Base-by-base conservation (phyloP, 2,113 vertebrate genomes). In the Arvicanthis niloticus region DNA sequence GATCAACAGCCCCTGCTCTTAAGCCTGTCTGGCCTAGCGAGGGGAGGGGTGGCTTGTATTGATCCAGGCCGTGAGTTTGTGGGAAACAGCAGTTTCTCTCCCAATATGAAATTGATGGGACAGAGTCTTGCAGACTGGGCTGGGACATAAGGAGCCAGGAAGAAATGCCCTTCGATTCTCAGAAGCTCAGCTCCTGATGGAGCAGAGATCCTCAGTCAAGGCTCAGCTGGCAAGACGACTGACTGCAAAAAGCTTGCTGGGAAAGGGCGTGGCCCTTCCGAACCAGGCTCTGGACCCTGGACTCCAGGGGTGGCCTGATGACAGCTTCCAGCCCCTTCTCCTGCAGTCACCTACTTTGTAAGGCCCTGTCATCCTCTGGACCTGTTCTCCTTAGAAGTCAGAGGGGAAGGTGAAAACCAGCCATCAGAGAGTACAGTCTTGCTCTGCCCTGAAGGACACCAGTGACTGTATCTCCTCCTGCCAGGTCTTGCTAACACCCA, bases 81-180 rank as follows among this genome's bases (percentile, higher is more conserved):
- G 70, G 73, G 95, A 95, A 89, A 84, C 91, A 88, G 80, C 62
- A 76, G n/a, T 96, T 96, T 91, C 87, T 85, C n/a, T 95, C 91
- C 93, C 65, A 96, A 94, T 91, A 78, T 91, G 73, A 96, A 0
- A 95, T 68, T 37, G 42, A 87, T 91, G 51, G 73, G 19, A 75
- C 19, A 86, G 21, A 40, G 67, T 68, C 68, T 62, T 34, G 62
- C n/a, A 89, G 82, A 91, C 58, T 24, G 5, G 88, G 72, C 15
- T 7, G 9, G 88, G 94, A 42, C 58, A 24, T 42, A 77, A 48
- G 29, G 92, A 96, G 77, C 88, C 92, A 89, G 67, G 80, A 97
- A 91, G 91, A 29, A 81, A 86, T 65, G 75, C 22, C 26, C 67
- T 62, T 93, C 29, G 73, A 85, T 86, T 92, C 95, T 96, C 1